phyloP scores from a whole-genome alignment of 1,140 invertebrate species.

The Anastatus disparis region DNA sequence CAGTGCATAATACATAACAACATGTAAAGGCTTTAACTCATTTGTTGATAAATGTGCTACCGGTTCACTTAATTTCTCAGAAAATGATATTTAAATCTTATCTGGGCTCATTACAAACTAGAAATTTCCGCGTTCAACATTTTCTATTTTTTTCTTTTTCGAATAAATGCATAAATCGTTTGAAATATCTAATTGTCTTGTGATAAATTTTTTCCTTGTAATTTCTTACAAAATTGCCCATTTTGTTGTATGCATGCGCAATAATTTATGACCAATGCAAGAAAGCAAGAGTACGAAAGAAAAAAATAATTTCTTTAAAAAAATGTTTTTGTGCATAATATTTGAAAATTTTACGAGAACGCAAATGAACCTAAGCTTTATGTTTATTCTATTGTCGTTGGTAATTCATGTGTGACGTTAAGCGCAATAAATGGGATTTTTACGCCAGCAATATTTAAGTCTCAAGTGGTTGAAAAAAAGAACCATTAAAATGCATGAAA shows the following conservation, averaged over 20 bases:
- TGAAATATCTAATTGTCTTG: neutral
- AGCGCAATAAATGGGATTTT: neutral
- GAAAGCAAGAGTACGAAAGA: too few relatives aligned
- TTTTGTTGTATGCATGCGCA: too few relatives aligned
- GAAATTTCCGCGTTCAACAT: neutral
- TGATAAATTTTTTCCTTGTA: too few relatives aligned
- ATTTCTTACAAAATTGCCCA: too few relatives aligned
- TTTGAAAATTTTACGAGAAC: too few relatives aligned
- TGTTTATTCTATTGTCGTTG: neutral
- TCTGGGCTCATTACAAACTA: neutral
- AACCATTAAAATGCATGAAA: slow-evolving; percentile 32
- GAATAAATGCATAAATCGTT: slow-evolving; percentile 8
- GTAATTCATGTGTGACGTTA: slow-evolving; percentile 9
- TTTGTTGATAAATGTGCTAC: slow-evolving; percentile 1
- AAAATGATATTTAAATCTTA: neutral
- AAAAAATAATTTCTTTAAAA: too few relatives aligned
- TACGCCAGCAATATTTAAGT: neutral
- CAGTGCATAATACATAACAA: neutral
- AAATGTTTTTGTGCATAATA: too few relatives aligned
- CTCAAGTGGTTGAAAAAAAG: slow-evolving; percentile 10
- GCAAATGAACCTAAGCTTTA: too few relatives aligned
- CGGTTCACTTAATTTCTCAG: neutral
- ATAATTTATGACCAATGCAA: too few relatives aligned
- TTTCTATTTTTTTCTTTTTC: neutral
- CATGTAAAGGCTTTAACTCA: neutral